Percentiles rank a stretch among this genome's conserved stretches.
phyloP scores from a whole-genome alignment of 1,140 invertebrate genomes.

The Hydropsyche tenuis region DNA sequence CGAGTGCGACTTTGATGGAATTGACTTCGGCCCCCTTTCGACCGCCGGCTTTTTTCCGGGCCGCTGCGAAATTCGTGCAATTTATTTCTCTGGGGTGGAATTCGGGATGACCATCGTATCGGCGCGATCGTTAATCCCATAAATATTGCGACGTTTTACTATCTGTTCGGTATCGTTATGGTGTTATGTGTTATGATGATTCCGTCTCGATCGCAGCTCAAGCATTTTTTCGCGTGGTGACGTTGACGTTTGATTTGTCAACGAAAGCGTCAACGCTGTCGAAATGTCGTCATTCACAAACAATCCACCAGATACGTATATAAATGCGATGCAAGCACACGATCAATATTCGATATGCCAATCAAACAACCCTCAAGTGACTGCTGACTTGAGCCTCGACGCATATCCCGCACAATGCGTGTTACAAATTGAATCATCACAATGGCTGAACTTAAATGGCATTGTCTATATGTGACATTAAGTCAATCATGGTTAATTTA shows the following conservation, averaged over 20 bases:
- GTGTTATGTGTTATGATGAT: too few species aligned
- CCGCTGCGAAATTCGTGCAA: too few species aligned
- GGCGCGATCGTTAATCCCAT: too few species aligned
- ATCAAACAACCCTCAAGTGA: conserved; percentile 24
- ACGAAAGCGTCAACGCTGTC: neutral
- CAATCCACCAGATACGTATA: neutral
- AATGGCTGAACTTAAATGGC: neutral
- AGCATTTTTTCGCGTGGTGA: neutral
- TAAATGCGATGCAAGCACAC: neutral
- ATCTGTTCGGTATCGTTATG: too few species aligned
- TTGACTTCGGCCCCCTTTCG: too few species aligned
- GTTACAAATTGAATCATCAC: conserved; percentile 15
- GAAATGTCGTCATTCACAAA: conserved; percentile 4
- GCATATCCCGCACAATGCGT: neutral
- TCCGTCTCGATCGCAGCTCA: too few species aligned
- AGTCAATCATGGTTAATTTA: too few species aligned
- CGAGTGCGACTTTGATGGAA: neutral
- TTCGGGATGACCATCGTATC: too few species aligned
- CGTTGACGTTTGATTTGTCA: conserved; percentile 29
- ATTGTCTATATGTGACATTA: too few species aligned
- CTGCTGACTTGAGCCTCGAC: neutral
- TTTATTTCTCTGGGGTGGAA: too few species aligned
- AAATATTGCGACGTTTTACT: too few species aligned
- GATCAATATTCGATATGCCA: conserved; percentile 37
- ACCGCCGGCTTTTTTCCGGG: too few species aligned